Evolutionary conservation across 1,140 invertebrate species (phyloP), one percentile per base, ranked within the genome.

Genomic region (Halictus rubicundus): DNA sequence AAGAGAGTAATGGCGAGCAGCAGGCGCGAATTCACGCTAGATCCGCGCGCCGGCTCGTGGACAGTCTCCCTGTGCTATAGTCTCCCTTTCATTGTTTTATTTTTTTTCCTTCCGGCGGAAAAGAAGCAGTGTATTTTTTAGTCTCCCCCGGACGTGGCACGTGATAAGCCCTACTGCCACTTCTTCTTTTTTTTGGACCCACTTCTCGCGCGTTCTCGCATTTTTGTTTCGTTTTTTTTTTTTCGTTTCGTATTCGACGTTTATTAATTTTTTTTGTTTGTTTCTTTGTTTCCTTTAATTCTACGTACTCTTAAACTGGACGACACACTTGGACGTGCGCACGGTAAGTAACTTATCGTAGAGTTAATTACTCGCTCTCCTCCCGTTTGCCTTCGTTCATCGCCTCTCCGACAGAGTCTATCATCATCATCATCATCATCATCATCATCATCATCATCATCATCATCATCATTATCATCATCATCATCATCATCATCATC

Each of bases 291-390:
- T 75, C 57, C 73, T 64, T 87, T 78, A 78, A 73, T 80, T 74
- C 73, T 82, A 82, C 66, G 63, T 80, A 80, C 27, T 84, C 66
- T 86, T 86, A 82, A 87, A 84, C 59, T 89, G 87, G 88, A 89
- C 87, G 87, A 89, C 86, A 89, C 88, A 82, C 79, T 87, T 88
- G 88, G 88, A 90, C 88, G 87, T 88, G 83, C 84, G 86, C 82
- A 78, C 81, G 85, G 82, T 88, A 86, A 87, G 81, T 87, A 87
- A 87, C 81, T 88, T 87, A 83, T 78, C 78, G 73, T 70, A 84
- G 72, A 82, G 61, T 81, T 85, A 80, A 81, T 71, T 86, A 88
- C 57, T 77, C 8, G 75, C 59, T 64, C 83, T 81, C 42, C 70
- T 39, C 25, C 69, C 46, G 64, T 72, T 71, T 78, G 54, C 63